Percentiles rank a stretch among this genome's conserved stretches.
Conservation (phyloP, 2,113 vertebrate genomes). For the Aramus guarauna region DNA sequence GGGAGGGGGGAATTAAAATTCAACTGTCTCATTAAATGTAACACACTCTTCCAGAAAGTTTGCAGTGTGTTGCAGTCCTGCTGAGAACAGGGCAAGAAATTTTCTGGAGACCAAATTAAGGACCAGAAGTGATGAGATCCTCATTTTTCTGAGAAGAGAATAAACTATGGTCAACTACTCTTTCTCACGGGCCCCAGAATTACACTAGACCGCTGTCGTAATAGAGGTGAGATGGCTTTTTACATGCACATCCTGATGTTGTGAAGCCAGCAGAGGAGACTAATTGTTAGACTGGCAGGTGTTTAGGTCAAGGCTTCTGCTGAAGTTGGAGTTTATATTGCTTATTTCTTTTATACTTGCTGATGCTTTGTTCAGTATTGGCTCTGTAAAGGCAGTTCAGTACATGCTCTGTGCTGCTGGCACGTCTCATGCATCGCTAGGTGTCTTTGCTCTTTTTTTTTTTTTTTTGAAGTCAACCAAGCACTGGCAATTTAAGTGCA, state of each 20-base stretch:
- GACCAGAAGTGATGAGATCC: not conserved
- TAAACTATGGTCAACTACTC: not conserved
- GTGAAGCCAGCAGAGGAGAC: not conserved
- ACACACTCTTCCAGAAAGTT: not conserved
- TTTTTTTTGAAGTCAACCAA: not conserved
- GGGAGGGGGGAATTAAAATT: not conserved
- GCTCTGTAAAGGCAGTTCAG: not conserved
- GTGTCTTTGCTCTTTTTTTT: not conserved
- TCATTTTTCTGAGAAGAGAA: not conserved
- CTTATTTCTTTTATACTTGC: not conserved
- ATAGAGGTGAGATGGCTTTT: not conserved
- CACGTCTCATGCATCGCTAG: not conserved
- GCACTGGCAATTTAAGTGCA: not conserved
- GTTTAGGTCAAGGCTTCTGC: not conserved
- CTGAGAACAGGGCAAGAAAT: not conserved
- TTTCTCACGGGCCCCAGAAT: not conserved
- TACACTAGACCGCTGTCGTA: not conserved
- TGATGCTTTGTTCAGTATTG: not conserved
- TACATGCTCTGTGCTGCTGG: not conserved
- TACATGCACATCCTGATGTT: accelerated
- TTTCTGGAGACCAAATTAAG: not conserved
- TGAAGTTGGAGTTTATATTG: not conserved
- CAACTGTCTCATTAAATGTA: not conserved
- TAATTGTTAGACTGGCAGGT: not conserved
- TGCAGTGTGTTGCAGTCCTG: not conserved